These are phyloP conservation scores for Meteorus colon DNA, from an alignment of 2,888 invertebrate genomes.

Conservation along the genomic window DNA sequence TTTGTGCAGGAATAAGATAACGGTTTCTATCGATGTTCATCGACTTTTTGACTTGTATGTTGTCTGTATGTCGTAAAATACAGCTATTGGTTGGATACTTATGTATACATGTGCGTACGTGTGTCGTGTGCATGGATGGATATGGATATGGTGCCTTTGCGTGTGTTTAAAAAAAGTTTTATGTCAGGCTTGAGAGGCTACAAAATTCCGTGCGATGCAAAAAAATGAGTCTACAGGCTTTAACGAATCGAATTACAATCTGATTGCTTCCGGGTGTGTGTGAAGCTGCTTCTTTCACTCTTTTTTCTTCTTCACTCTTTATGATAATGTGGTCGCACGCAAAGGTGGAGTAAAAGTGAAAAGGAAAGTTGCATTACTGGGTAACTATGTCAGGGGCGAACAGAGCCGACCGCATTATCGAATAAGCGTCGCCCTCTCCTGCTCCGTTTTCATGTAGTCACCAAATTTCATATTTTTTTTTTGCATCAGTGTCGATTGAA, in stretches of 20 bases:
- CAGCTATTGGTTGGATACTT: conserved; percentile 4
- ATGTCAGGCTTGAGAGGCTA: too few relatives aligned
- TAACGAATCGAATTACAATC: background rate
- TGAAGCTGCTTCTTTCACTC: conserved; percentile 14
- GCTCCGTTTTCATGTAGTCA: conserved; percentile 25
- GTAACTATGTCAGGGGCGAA: conserved; percentile 70
- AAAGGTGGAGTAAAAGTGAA: conserved; percentile 65
- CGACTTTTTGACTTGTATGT: conserved; percentile 1
- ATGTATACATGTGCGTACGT: background rate
- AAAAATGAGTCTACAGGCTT: background rate
- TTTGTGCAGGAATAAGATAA: conserved; percentile 26
- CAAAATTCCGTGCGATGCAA: too few relatives aligned
- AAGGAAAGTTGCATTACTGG: conserved; percentile 69
- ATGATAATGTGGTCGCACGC: conserved; percentile 3
- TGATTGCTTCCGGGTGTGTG: background rate
- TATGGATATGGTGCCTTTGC: too few relatives aligned
- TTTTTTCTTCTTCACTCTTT: conserved; percentile 10
- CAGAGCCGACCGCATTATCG: conserved; percentile 33
- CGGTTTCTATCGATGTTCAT: conserved; percentile 17
- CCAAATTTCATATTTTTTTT: conserved; percentile 11
- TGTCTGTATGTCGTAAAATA: conserved; percentile 2
- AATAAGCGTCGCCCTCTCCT: conserved; percentile 21
- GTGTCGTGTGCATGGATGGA: too few relatives aligned
- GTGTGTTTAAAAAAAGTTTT: too few relatives aligned
- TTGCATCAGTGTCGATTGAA: background rate